phyloP scores from a whole-genome alignment of 2,797 vertebrate species.

The Siniperca scherzeri region DNA sequence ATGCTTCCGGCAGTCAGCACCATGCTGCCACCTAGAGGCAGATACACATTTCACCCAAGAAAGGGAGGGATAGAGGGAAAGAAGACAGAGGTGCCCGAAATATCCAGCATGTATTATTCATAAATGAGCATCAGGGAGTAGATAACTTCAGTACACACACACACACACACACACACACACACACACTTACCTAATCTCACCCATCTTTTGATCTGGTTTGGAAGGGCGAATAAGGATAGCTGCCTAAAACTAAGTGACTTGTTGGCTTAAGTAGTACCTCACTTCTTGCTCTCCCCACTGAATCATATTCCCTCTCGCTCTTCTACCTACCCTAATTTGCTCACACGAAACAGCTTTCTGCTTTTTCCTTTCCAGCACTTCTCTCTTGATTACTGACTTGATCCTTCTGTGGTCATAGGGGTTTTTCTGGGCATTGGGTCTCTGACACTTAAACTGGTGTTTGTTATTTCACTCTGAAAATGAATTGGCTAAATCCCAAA shows the following conservation, averaged over 20 bases:
- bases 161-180: slow-evolving; percentile 30
- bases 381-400: slow-evolving; percentile 23
- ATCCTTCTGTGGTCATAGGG: neutral
- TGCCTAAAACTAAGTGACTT: slow-evolving; percentile 53
- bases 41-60: slow-evolving; percentile 31
- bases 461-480: slow-evolving; percentile 18
- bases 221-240: slow-evolving; percentile 70
- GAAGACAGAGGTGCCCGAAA: slow-evolving; percentile 70
- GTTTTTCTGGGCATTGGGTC: neutral
- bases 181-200: slow-evolving; percentile 50
- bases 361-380: slow-evolving; percentile 13
- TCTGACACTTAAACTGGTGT: slow-evolving; percentile 26
- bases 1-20: slow-evolving; percentile 43
- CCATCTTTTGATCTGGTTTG: slow-evolving; percentile 64
- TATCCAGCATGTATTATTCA: slow-evolving; percentile 82
- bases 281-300: slow-evolving; percentile 17
- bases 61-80: slow-evolving; percentile 50
- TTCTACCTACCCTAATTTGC: slow-evolving; percentile 45
- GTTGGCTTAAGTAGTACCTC: slow-evolving; percentile 58
- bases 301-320: slow-evolving; percentile 13
- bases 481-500: slow-evolving; percentile 2
- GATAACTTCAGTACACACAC: slow-evolving; percentile 58
- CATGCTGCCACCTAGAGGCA: slow-evolving; percentile 83
- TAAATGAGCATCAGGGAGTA: slow-evolving; percentile 74
- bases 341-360: slow-evolving; percentile 32